Conservation (phyloP, 2,113 vertebrate genomes). For the Coturnix japonica region DNA sequence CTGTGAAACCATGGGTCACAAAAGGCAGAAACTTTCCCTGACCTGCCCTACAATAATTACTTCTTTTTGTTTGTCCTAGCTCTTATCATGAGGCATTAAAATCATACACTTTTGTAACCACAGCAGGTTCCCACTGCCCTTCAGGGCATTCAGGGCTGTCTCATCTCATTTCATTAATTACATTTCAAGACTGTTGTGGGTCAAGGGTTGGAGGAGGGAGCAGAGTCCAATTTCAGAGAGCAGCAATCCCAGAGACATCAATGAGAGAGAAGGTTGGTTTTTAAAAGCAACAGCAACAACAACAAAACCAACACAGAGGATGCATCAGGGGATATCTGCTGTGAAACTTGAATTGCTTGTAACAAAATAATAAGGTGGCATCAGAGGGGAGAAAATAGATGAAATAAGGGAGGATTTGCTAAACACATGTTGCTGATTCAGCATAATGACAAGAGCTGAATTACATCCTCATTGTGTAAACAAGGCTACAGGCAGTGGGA, state of each 20-base stretch:
- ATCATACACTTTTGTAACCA: slow-evolving; percentile 71
- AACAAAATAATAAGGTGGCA: slow-evolving; percentile 34
- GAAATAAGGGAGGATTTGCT: not conserved
- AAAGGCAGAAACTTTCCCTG: slow-evolving; percentile 65
- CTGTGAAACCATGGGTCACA: slow-evolving; percentile 30
- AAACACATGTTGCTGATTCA: slow-evolving; percentile 11
- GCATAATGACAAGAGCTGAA: not conserved
- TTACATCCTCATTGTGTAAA: not conserved
- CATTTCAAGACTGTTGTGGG: slow-evolving; percentile 72
- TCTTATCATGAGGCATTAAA: slow-evolving; percentile 74
- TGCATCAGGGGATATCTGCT: slow-evolving; percentile 57
- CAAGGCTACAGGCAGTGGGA: not conserved
- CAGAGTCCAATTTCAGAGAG: slow-evolving; percentile 70
- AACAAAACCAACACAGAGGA: slow-evolving; percentile 49
- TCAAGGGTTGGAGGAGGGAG: slow-evolving; percentile 66
- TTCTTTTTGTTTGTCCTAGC: slow-evolving; percentile 55
- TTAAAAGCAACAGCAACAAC: slow-evolving; percentile 5
- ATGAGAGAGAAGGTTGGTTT: slow-evolving; percentile 6
- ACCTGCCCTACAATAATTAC: slow-evolving; percentile 48
- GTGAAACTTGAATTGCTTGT: slow-evolving; percentile 38
- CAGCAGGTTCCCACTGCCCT: slow-evolving; percentile 70
- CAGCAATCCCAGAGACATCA: slow-evolving; percentile 53
- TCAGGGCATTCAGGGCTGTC: slow-evolving; percentile 63
- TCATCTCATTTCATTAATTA: slow-evolving; percentile 80
- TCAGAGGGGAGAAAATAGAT: not conserved